Evolutionary conservation across 2,888 invertebrate species (phyloP), one percentile per base, ranked within the genome.

Genomic region (Callimorpha dominula): DNA sequence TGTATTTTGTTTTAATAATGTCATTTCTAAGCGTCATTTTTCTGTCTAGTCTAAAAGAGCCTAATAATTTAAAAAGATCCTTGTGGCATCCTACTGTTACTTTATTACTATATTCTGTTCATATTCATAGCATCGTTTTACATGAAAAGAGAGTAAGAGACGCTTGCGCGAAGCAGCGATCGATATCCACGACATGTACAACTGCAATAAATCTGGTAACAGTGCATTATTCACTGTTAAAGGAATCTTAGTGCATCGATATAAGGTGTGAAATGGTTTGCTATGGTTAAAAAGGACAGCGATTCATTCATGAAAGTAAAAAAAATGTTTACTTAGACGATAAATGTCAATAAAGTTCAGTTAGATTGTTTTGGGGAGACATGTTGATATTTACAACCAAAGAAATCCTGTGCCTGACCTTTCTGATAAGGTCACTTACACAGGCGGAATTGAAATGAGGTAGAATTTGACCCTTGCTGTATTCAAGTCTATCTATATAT

Each of bases 131-230:
- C 71, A 40, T 17, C 15, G 43, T 70, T 62, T 68, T 73, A 57
- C 68, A 75, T 68, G 78, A 71, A 77, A 75, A 71, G 65, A n/a
- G n/a, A n/a, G n/a, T n/a, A n/a, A n/a, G n/a, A 82, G 87, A 94
- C 95, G 95, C 95, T 90, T 95, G 95, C 95, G 95, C 94, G 94
- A 80, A 81, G 79, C 73, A 74, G 76, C 87, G 91, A 94, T 94
- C 95, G 90, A 95, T 95, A 92, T 68, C 49, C 52, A 68, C 66
- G 68, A 77, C 74, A 83, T 82, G 79, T 81, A 86, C 84, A 87
- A 85, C 81, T 86, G 85, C 84, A 84, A 82, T 80, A 82, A 78
- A 80, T 78, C 81, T 68, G 49, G 77, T 70, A 71, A 77, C 65
- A 62, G 68, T 43, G 49, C 65, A 66, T 65, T 49, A 15, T 42